Percentiles rank a stretch among this genome's conserved stretches.
Evolutionary conservation across 2,113 vertebrate genomes (phyloP).

Genomic region (Protomyctophum bolini): DNA sequence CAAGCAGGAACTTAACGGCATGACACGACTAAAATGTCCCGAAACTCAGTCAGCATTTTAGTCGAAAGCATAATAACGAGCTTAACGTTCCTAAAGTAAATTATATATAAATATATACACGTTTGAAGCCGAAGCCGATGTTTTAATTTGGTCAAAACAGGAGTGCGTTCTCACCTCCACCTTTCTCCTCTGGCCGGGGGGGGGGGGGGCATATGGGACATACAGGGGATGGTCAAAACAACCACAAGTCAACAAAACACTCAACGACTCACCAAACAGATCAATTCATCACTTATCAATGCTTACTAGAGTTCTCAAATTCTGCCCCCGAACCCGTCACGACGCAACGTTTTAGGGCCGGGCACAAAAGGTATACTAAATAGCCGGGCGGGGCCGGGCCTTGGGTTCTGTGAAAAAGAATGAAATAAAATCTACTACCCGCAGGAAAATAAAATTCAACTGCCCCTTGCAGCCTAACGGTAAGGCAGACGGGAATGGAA

Average conservation of each 20-base stretch:
- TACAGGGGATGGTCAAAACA: slow-evolving; percentile 71
- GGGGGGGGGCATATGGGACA: slow-evolving; percentile 45
- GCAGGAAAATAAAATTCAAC: too few relatives aligned
- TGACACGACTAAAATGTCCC: slow-evolving; percentile 60
- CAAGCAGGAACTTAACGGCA: slow-evolving; percentile 7
- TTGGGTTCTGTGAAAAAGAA: too few relatives aligned
- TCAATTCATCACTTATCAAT: too few relatives aligned
- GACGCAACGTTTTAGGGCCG: too few relatives aligned
- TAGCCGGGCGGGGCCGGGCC: too few relatives aligned
- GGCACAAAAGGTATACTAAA: too few relatives aligned
- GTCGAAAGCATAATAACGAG: slow-evolving; percentile 26
- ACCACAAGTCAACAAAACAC: slow-evolving; percentile 36
- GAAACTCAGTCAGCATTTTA: slow-evolving; percentile 55
- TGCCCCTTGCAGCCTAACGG: too few relatives aligned
- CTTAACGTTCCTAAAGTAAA: slow-evolving; percentile 52
- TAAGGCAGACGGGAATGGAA: too few relatives aligned
- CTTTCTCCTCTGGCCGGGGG: slow-evolving; percentile 63
- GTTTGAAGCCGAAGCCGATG: slow-evolving; percentile 61
- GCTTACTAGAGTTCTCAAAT: too few relatives aligned
- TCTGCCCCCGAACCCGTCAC: too few relatives aligned
- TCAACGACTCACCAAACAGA: slow-evolving; percentile 9
- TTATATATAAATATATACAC: background rate
- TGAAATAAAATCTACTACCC: too few relatives aligned
- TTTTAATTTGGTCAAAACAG: slow-evolving; percentile 34
- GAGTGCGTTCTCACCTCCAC: slow-evolving; percentile 66